These are phyloP conservation scores for Pseudomugil gertrudae DNA, from an alignment of 2,797 vertebrate genomes.

Conservation along the genomic window DNA sequence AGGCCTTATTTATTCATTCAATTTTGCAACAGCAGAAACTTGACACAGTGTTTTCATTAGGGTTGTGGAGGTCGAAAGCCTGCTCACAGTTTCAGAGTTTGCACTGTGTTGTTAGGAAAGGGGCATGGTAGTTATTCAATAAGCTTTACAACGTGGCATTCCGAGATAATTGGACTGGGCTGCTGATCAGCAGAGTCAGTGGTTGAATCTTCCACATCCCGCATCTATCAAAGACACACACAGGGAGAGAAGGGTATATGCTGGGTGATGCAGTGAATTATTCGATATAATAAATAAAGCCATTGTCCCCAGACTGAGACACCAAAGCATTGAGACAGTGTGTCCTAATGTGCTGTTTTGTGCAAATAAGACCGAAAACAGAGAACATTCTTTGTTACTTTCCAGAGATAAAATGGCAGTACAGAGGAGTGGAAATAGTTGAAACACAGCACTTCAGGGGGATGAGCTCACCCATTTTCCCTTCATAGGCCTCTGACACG, in stretches of 20 bases:
- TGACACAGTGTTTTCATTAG: constrained; percentile 48
- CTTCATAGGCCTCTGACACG: constrained; percentile 55
- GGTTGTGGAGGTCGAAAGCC: constrained; percentile 44
- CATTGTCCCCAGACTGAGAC: constrained; percentile 29
- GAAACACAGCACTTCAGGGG: constrained; percentile 47
- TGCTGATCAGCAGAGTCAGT: constrained; percentile 56
- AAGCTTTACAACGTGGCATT: constrained; percentile 52
- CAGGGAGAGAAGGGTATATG: constrained; percentile 14
- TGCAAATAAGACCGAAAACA: constrained; percentile 51
- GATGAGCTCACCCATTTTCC: constrained; percentile 67
- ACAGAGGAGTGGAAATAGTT: constrained; percentile 63
- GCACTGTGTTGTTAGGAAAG: constrained; percentile 36
- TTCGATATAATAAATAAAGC: constrained; percentile 28
- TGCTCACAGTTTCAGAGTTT: constrained; percentile 30
- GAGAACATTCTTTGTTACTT: constrained; percentile 66
- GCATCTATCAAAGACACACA: neutral
- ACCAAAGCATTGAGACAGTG: constrained; percentile 25
- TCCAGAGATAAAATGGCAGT: constrained; percentile 68
- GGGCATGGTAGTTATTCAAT: constrained; percentile 44
- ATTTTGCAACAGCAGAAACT: constrained; percentile 37
- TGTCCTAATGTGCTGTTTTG: constrained; percentile 17
- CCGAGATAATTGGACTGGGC: constrained; percentile 59
- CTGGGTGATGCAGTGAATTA: constrained; percentile 40
- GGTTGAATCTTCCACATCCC: constrained; percentile 11
- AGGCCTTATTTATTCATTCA: constrained; percentile 28